Conservation (phyloP, 2,797 vertebrate genomes). For the Bucorvus abyssinicus region DNA sequence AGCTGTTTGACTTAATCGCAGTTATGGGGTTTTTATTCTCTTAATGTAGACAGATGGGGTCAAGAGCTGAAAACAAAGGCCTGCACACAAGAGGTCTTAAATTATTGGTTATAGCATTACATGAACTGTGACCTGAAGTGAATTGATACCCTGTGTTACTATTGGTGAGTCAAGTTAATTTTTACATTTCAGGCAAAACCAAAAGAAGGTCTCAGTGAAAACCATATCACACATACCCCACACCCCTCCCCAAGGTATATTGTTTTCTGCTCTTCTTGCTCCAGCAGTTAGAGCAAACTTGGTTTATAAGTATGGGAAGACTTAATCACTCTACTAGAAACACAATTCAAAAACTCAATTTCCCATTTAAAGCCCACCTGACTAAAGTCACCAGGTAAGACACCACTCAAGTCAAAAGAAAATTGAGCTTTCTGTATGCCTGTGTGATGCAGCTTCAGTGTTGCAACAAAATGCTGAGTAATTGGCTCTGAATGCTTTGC, state of each 20-base stretch:
- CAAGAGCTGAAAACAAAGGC: background rate
- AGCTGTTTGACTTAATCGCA: background rate
- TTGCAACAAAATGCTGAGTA: background rate
- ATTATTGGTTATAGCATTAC: background rate
- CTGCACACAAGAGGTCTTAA: background rate
- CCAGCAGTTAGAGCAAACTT: background rate
- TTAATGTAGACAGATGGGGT: background rate
- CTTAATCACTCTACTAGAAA: background rate
- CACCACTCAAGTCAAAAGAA: background rate
- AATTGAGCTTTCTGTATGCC: background rate
- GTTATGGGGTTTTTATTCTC: background rate
- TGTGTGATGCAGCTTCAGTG: background rate
- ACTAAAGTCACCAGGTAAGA: background rate
- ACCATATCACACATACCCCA: accelerated
- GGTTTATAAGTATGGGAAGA: background rate
- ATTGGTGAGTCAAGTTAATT: background rate
- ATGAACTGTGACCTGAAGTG: background rate
- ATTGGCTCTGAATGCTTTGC: background rate
- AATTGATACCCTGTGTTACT: background rate
- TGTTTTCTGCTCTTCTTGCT: background rate
- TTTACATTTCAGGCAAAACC: background rate
- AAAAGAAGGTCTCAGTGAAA: background rate
- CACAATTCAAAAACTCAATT: background rate
- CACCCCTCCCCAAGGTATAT: background rate
- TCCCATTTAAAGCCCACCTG: background rate